Percentiles rank a stretch among this genome's conserved stretches.
Evolutionary conservation across 1,140 invertebrate genomes (phyloP).

Genomic region (Hyphantria cunea): DNA sequence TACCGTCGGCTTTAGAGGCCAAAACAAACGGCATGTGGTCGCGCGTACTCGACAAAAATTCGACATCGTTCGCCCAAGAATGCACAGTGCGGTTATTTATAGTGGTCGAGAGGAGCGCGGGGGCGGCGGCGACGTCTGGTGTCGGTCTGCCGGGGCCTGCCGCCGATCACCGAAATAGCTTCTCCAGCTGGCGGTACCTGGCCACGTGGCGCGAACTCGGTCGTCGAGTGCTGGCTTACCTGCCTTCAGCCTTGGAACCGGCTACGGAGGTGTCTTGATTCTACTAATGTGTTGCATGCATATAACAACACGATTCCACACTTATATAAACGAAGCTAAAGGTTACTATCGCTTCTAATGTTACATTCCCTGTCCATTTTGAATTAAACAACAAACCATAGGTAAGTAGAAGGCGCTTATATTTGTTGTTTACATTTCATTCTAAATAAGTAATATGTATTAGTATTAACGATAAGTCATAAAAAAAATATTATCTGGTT

Average conservation of each 20-base stretch:
- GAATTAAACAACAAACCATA: no score
- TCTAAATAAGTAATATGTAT: no score
- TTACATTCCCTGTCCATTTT: no score
- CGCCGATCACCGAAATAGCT: constrained; percentile 76
- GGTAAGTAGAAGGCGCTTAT: no score
- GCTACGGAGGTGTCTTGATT: background rate
- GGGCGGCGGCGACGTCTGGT: constrained; percentile 79
- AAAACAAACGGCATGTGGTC: constrained; percentile 78
- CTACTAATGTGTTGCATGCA: background rate
- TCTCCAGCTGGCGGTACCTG: constrained; percentile 78
- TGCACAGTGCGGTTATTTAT: constrained; percentile 79
- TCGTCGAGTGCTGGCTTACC: constrained; percentile 44
- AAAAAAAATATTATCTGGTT: no score
- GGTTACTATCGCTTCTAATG: no score
- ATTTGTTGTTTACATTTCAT: no score
- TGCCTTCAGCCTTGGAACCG: constrained; percentile 33
- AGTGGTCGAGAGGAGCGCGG: constrained; percentile 71
- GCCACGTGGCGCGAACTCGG: constrained; percentile 63
- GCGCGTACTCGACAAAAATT: constrained; percentile 80
- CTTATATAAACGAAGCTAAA: no score
- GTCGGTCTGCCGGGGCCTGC: constrained; percentile 79
- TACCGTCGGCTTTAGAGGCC: constrained; percentile 56
- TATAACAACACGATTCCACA: no score
- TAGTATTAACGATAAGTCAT: no score
- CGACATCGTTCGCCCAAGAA: constrained; percentile 80